Base-by-base conservation (phyloP, 2,797 vertebrate genomes). In the Parotocinclus haroldoi region DNA sequence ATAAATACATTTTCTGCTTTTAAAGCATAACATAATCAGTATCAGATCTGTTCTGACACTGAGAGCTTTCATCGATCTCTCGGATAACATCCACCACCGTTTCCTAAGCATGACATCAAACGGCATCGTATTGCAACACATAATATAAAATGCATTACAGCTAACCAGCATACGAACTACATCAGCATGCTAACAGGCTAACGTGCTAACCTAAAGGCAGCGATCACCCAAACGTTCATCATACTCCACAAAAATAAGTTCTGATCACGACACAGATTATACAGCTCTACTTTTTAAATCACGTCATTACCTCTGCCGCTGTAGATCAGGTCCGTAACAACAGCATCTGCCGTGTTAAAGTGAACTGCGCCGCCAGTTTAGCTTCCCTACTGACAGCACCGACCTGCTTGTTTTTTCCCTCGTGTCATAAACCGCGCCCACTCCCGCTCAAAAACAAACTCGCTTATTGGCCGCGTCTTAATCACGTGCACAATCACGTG, bases 401-500 rank as follows among this genome's bases (percentile, higher is more conserved):
- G 49, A 65, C 14, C 13, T 58, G 76, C 76, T 69, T 69, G 62
- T 72, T 80, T 76, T 68, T 59, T 48, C 46, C 68, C 82, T 82
- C 82, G 80, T 84, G 81, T 61, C 4, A 9, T 53, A 63, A 77
- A 9, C 79, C 86, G 88, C 78, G 82, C 89, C 88, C 75, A 83
- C 80, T 76, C 75, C 81, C 61, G 77, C 81, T 84, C 72, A 71
- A 90, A 90, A 90, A 91, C 88, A 90, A 91, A 89, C 4, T 13
- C 9, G 8, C 0, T 64, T 82, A 90, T 89, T 90, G 88, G 89
- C 69, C 51, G 46, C 11, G 58, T 27, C 9, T 13, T 13, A 58
- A 59, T 50, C 55, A 66, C 60, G 54, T 59, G 49, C 7, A 11
- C 53, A n/a, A 1, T 44, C 37, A 11, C 74, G 57, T 62, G 1